Evolutionary conservation across 2,797 vertebrate genomes (phyloP).

Genomic region (Phoxinus dragarum): DNA sequence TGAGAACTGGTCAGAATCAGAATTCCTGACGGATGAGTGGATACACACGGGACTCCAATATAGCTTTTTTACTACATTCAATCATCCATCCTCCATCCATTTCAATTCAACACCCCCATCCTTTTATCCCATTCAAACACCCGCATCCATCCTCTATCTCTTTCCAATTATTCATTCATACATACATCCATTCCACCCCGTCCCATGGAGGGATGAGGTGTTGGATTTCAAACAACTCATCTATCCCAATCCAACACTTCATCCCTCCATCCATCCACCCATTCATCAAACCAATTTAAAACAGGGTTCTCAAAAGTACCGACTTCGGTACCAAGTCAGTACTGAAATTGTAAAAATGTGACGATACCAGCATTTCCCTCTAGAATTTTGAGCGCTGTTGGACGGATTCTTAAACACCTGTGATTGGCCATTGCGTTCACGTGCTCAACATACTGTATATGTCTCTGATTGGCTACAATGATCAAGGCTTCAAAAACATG

Average conservation of each 20-base stretch:
- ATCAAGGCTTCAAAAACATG: too few species aligned
- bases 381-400: too few species aligned
- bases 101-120: neutral
- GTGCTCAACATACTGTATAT: too few species aligned
- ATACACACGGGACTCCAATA: too few species aligned
- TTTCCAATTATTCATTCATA: neutral
- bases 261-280: neutral
- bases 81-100: neutral
- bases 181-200: neutral
- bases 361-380: too few species aligned
- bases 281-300: neutral
- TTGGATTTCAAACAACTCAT: neutral
- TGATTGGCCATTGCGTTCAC: too few species aligned
- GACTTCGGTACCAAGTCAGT: too few species aligned
- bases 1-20: neutral
- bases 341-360: too few species aligned
- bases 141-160: neutral
- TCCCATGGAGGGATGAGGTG: neutral
- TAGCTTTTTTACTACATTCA: neutral
- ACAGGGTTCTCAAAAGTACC: too few species aligned
- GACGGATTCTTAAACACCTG: too few species aligned
- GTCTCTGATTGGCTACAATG: too few species aligned
- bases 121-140: neutral
- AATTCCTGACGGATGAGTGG: neutral
- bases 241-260: neutral